Base-by-base conservation (phyloP, 2,113 vertebrate genomes). In the Benitochromis conjunctus region DNA sequence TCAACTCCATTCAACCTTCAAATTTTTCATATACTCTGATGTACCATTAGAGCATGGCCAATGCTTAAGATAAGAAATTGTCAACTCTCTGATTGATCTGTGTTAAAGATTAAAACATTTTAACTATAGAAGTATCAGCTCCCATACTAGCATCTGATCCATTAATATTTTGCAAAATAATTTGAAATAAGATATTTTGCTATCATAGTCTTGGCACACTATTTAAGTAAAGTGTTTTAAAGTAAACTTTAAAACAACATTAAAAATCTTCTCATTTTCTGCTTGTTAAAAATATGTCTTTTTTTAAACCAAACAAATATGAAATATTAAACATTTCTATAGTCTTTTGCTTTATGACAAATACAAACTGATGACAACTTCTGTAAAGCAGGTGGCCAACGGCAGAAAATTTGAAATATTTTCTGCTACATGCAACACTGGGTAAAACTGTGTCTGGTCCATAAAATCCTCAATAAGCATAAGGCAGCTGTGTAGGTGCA, bases 401-500 rank as follows among this genome's bases (percentile, higher is more conserved):
- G 19, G 26, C 43, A 1, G 9, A 29, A 31, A 2, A 58, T 78
- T 5, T 24, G 12, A 83, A 60, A 43, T 43, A 62, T 83, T n/a
- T 48, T 62, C 24, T 56, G n/a, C n/a, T 71, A n/a, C 21, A 56
- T 11, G 1, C 7, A 14, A 11, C 19, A 55, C 8, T 29, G 69
- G 24, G 24, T 48, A 80, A 24, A 46, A 74, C 64, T 34, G 55
- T 41, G 57, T 21, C 43, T 78, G 14, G 26, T 62, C 80, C 48
- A 13, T 81, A 74, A 78, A 89, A 78, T 66, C 46, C 46, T 79
- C 76, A 79, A 18, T 56, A 81, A 86, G 81, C 43, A 64, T 46
- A 54, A 80, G 34, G 74, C n/a, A 90, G 79, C 69, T 53, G 81
- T 9, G 81, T 66, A 57, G 58, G 69, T 79, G 82, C 84, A 83